These are phyloP conservation scores for Drosophila melanogaster DNA, from an alignment of 1,140 invertebrate species.

Conservation along the genomic window Release_6_plus_ISO1_MT NT_033779.5:17085501-17086000, in stretches of 20 bases:
- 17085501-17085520: constrained; percentile 82
- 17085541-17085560: constrained; percentile 77
- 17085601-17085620: constrained; percentile 68
- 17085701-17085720: constrained; percentile 58
- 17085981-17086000: constrained; percentile 68
- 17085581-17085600: constrained; percentile 26
- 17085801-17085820: background rate
- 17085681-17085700: constrained; percentile 77
- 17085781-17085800: constrained; percentile 53
- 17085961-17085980: constrained; percentile 37
- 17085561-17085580: constrained; percentile 31
- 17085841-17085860: constrained; percentile 64
- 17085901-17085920: constrained; percentile 34
- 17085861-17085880: constrained; percentile 49
- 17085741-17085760: constrained; percentile 83
- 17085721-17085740: constrained; percentile 80
- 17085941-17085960: constrained; percentile 38
- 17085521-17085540: constrained; percentile 83
- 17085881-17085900: constrained; percentile 49
- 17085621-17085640: constrained; percentile 83
- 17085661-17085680: constrained; percentile 37
- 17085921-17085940: constrained; percentile 53
- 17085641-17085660: constrained; percentile 81
- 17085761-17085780: constrained; percentile 83
- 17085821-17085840: constrained; percentile 1